Evolutionary conservation across 2,888 invertebrate genomes (phyloP).

Genomic region (Ceraclea dissimilis): DNA sequence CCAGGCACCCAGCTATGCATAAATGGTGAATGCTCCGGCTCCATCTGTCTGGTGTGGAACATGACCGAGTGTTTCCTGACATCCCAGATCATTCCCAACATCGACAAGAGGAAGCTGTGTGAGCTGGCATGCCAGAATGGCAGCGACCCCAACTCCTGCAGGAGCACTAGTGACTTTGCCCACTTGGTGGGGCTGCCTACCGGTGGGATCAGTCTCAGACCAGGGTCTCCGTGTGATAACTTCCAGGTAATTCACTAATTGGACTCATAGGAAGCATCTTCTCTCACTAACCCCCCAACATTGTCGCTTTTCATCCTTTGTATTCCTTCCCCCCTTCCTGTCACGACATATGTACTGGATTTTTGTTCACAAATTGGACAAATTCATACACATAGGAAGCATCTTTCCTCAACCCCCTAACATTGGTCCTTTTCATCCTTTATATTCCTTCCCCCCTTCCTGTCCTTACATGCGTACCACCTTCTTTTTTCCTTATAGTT

Average conservation of each 20-base stretch:
- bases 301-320: no score
- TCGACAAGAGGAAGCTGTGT: slow-evolving; percentile 81
- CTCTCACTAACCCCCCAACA: no score
- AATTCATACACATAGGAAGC: no score
- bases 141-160: slow-evolving; percentile 62
- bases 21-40: slow-evolving; percentile 87
- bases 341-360: no score
- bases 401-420: no score
- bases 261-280: no score
- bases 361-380: no score
- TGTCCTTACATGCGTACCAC: no score
- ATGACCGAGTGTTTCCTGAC: slow-evolving; percentile 93
- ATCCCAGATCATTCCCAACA: slow-evolving; percentile 62
- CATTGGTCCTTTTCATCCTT: no score
- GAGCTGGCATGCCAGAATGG: slow-evolving; percentile 95
- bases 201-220: slow-evolving; percentile 80
- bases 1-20: slow-evolving; percentile 70
- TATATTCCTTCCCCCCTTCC: no score
- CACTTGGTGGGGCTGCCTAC: slow-evolving; percentile 60
- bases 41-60: slow-evolving; percentile 91
- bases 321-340: no score
- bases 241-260: slow-evolving; percentile 71
- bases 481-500: no score
- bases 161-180: slow-evolving; percentile 84
- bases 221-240: slow-evolving; percentile 98